Evolutionary conservation across 92 coral and sea anemone species (phyloP).

Genomic region (Zoanthus gigantus): DNA sequence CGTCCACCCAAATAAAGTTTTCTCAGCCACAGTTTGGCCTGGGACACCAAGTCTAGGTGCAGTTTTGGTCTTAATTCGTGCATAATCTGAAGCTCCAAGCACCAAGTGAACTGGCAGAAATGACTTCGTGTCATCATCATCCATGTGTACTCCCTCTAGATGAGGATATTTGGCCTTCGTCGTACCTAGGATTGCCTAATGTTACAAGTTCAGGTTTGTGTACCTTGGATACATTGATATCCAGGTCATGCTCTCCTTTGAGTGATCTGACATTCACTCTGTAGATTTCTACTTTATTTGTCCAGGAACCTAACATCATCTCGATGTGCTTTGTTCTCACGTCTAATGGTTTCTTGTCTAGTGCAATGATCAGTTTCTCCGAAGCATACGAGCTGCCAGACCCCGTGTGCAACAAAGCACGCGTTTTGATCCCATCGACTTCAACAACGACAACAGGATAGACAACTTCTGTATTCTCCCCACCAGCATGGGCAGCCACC

Average conservation of each 20-base stretch:
- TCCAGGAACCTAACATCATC: conserved; percentile 64
- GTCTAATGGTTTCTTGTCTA: conserved; percentile 40
- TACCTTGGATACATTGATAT: conserved; percentile 56
- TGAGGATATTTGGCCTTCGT: conserved; percentile 44
- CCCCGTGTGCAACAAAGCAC: conserved; percentile 62
- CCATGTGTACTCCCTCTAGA: conserved; percentile 46
- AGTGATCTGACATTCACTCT: conserved; percentile 33
- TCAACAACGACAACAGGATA: conserved; percentile 55
- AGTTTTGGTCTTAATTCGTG: too few relatives aligned
- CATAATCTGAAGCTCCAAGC: too few relatives aligned
- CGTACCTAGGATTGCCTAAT: conserved; percentile 49
- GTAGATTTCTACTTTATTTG: conserved; percentile 44
- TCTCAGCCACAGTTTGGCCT: too few relatives aligned
- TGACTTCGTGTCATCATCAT: too few relatives aligned
- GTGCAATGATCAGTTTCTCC: conserved; percentile 39
- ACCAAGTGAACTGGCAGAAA: too few relatives aligned
- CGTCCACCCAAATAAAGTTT: too few relatives aligned
- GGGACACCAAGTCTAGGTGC: too few relatives aligned
- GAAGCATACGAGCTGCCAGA: conserved; percentile 70
- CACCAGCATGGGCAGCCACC: conserved; percentile 37
- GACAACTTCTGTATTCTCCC: conserved; percentile 34
- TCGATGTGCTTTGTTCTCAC: conserved; percentile 49
- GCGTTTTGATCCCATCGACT: conserved; percentile 50
- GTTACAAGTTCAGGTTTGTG: conserved; percentile 54
- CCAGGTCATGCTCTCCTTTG: conserved; percentile 19